phyloP scores from a whole-genome alignment of 2,888 invertebrate species.

The Eustalomyia histrio region DNA sequence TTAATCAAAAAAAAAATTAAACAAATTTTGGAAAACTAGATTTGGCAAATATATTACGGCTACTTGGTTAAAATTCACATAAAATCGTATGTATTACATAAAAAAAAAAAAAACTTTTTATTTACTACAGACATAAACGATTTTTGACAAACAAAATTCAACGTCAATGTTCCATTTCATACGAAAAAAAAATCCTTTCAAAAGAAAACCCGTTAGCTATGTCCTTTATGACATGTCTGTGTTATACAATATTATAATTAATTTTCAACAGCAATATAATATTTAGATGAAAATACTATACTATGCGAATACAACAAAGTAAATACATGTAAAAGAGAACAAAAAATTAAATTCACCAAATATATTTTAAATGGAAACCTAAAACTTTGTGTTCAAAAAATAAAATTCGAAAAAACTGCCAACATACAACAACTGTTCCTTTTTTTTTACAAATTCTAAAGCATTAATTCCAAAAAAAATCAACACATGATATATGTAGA shows the following conservation, averaged over 20 bases:
- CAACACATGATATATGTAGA: slow-evolving; percentile 28
- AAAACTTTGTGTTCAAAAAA: not conserved
- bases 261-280: slow-evolving; percentile 34
- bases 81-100: too few relatives aligned
- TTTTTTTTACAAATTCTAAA: slow-evolving; percentile 30
- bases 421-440: slow-evolving; percentile 12
- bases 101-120: too few relatives aligned
- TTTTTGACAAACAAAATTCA: too few relatives aligned
- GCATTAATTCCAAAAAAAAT: slow-evolving; percentile 18
- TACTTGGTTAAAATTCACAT: too few relatives aligned
- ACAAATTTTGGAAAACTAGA: too few relatives aligned
- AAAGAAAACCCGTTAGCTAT: not conserved
- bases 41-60: too few relatives aligned
- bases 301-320: not conserved
- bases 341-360: slow-evolving; percentile 1
- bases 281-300: slow-evolving; percentile 3
- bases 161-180: not conserved
- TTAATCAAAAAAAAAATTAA: too few relatives aligned
- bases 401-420: slow-evolving; percentile 1
- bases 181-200: not conserved
- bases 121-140: too few relatives aligned
- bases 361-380: not conserved
- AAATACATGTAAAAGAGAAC: not conserved
- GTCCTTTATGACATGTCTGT: not conserved
- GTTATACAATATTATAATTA: slow-evolving; percentile 42